Evolutionary conservation across 1,140 invertebrate genomes (phyloP), one percentile per base, ranked within the genome.

Genomic region (Pristionchus pacificus): DNA sequence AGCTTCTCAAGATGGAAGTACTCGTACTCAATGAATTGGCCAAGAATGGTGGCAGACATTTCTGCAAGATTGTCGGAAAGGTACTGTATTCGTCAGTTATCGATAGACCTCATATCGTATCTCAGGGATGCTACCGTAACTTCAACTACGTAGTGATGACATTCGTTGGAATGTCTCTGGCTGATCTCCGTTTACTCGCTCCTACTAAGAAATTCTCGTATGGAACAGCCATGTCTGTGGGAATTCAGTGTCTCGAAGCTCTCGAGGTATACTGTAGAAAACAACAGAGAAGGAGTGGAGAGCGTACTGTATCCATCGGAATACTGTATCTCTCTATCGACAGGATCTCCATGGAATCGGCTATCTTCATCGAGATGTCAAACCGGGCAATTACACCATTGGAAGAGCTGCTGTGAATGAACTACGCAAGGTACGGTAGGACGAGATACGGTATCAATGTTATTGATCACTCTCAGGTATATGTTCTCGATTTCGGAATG

Each of bases 301-400:
- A 49, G 38, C 6, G 38, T 19, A 19, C 38, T 10, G 38, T 10
- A 49, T 49, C 19, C 38, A 10, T 6, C 38, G 38, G 6, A 49
- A 10, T 6, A 49, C 38, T n/a, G n/a, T n/a, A 49, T 10, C 6
- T 49, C 38, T 6, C 38, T 49, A 10, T 49, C 60, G 68, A 1
- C 65, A 73, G 29, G 71, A 73, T 30, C 59, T 73, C 28, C 71
- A 73, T 49, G 62, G 62, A 25, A 73, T 73, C 66, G 71, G 71
- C 1, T 73, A 73, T 27, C 67, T 73, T 25, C 71, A 73, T 64
- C 65, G 71, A 31, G 71, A 81, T 71, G 73, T 81, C 27, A 80
- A 79, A 65, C 77, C 78, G 1, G 80, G 69, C 32, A 80, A 80
- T 60, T 82, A 79, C 59, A 74, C 75, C 13, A 76, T 80, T 55